Base-by-base conservation (phyloP, 2,113 vertebrate species). In the Sylvicapra grimmia region DNA sequence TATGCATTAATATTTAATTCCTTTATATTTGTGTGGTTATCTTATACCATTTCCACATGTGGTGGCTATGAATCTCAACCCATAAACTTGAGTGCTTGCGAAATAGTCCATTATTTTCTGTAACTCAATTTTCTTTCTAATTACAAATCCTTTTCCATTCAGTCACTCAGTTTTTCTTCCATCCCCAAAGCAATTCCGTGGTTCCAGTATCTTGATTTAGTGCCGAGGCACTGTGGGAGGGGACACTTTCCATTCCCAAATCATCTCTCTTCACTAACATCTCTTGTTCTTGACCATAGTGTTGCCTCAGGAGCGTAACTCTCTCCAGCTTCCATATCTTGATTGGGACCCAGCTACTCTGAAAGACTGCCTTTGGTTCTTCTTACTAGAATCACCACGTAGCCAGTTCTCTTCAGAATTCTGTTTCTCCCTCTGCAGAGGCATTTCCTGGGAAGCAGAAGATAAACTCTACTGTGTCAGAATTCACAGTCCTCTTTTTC, bases 1-100 rank as follows among this genome's bases (percentile, higher is more conserved):
- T 90, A 51, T 53, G 14, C 79, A 80, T 96, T 93, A 95, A 36
- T 80, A 92, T 89, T 92, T 89, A 86, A 92, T 92, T 84, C 5
- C 29, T 68, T 96, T 56, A 68, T 63, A 90, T 63, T 61, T 89
- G 8, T 63, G 8, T 61, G 79, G 10, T n/a, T 93, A 31, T 85
- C 49, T 88, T 87, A 75, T 6, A 21, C 21, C 51, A 51, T 54
- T 97, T 94, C 47, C 33, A 59, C 65, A 36, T 89, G 44, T 40
- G 21, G 13, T 80, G 29, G 19, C 31, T 82, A 25, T 53, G 40
- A 89, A 86, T 89, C 49, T 77, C 83, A 91, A 44, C 59, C 31
- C 4, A 85, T 27, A 89, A 91, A 49, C 27, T 40, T 79, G 54
- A 61, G 8, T 61, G 23, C 12, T 94, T 77, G 93, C 53, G 19